Evolutionary conservation across 2,797 vertebrate genomes (phyloP).

Genomic region (Microcaecilia unicolor): DNA sequence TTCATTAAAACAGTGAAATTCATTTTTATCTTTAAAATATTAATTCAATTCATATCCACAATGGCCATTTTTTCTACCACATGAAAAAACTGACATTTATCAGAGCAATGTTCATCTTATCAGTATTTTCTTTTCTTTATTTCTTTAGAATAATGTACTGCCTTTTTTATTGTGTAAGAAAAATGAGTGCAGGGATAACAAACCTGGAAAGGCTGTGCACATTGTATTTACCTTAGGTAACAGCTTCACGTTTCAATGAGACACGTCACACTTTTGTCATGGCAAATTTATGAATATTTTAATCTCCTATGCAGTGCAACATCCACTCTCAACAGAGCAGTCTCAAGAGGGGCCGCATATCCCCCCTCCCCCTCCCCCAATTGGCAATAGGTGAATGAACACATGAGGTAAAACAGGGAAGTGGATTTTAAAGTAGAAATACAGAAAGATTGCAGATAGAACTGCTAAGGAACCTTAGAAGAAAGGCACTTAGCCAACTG

Average conservation of each 20-base stretch:
- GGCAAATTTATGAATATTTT: not conserved
- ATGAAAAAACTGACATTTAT: no score
- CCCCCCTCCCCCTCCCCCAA: fast-evolving
- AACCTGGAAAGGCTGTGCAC: no score
- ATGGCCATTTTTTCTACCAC: no score
- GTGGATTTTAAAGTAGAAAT: not conserved
- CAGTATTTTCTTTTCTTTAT: no score
- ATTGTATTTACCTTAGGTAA: no score
- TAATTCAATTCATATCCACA: no score
- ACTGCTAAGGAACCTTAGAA: constrained; percentile 25
- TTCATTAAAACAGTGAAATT: not conserved
- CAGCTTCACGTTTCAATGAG: constrained; percentile 2
- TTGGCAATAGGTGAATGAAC: not conserved
- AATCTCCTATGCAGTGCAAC: not conserved
- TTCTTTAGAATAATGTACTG: no score
- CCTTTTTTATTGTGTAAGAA: no score
- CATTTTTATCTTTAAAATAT: no score
- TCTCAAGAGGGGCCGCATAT: not conserved
- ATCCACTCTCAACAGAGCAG: not conserved
- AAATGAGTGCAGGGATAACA: no score
- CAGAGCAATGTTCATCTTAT: no score
- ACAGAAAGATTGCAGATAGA: constrained; percentile 12
- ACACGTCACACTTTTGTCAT: constrained; percentile 3
- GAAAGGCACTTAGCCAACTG: constrained; percentile 71
- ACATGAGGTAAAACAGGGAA: not conserved